Base-by-base conservation (phyloP, 2,888 invertebrate species). In the Chironomus riparius region DNA sequence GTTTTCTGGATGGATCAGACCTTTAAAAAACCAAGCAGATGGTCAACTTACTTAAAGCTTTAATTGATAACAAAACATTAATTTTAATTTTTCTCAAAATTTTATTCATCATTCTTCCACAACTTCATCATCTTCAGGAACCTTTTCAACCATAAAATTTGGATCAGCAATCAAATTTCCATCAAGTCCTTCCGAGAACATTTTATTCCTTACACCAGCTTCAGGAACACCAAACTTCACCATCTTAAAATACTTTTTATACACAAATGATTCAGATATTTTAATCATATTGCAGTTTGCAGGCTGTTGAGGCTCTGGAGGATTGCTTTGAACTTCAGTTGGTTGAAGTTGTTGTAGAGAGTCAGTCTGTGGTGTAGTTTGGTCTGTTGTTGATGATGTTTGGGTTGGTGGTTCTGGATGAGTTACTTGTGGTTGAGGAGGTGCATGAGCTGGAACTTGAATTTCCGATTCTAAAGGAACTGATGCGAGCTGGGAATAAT, bases 161-260 rank as follows among this genome's bases (percentile, higher is more conserved):
- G 74, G 68, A 65, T 65, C 68, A 15, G 92, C 91, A 79, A 95
- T 85, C 75, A 93, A 81, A 79, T 85, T 85, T 28, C 93, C 89
- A 83, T 95, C 90, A 28, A 93, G 81, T n/a, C 95, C 96, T 84
- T 97, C 95, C 7, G 88, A 83, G 70, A 87, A 82, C 89, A 95
- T 91, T 87, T 95, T 95, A 79, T 91, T 82, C 82, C 92, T 93
- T 0, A 96, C 91, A 56, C 93, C 96, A 78, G 86, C 87, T 71
- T 88, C 82, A n/a, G 93, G 94, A 0, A 95, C 95, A 56, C 97
- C 96, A 80, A 96, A 88, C 79, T 92, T 91, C 0, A 95, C 81
- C 95, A 97, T 95, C 86, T 94, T 95, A 77, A 95, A 90, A 85
- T 90, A 96, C 83, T 88, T 91, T 24, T 87, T 86, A 83, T 91